Evolutionary conservation across 2,888 invertebrate species (phyloP).

Genomic region (Steinernema scapterisci): DNA sequence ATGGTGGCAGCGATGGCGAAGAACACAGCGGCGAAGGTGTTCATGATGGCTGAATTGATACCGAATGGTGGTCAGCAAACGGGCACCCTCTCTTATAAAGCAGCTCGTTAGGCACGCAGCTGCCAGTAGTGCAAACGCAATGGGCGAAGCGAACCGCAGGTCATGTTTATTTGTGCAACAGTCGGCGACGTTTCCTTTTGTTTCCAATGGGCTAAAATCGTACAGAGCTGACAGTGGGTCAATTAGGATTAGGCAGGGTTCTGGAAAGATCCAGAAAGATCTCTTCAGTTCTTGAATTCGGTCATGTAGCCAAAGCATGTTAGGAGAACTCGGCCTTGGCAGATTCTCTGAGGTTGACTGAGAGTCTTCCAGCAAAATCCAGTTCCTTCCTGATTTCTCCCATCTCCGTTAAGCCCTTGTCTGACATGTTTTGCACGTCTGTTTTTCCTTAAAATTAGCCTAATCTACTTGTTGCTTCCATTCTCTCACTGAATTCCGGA

Average conservation of each 20-base stretch:
- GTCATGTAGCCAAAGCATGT: too few relatives aligned
- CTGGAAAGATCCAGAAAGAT: too few relatives aligned
- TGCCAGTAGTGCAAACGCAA: neutral
- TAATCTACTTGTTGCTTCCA: neutral
- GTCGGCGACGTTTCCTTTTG: neutral
- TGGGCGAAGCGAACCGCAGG: neutral
- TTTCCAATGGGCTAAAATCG: neutral
- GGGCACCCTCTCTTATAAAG: neutral
- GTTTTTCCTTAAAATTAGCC: neutral
- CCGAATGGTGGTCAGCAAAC: neutral
- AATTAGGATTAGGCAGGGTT: too few relatives aligned
- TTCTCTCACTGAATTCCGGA: neutral
- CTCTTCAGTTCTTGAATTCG: too few relatives aligned
- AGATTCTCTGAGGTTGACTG: too few relatives aligned
- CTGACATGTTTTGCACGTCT: neutral
- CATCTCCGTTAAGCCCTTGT: too few relatives aligned
- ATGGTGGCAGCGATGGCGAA: neutral
- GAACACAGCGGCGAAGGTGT: neutral
- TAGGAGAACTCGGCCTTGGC: too few relatives aligned
- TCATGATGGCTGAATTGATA: neutral
- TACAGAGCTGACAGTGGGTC: too few relatives aligned
- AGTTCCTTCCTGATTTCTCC: too few relatives aligned
- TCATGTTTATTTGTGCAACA: neutral
- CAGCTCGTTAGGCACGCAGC: neutral
- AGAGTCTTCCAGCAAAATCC: too few relatives aligned